Evolutionary conservation across 2,888 invertebrate species (phyloP).

Genomic region (Axea sp.): DNA sequence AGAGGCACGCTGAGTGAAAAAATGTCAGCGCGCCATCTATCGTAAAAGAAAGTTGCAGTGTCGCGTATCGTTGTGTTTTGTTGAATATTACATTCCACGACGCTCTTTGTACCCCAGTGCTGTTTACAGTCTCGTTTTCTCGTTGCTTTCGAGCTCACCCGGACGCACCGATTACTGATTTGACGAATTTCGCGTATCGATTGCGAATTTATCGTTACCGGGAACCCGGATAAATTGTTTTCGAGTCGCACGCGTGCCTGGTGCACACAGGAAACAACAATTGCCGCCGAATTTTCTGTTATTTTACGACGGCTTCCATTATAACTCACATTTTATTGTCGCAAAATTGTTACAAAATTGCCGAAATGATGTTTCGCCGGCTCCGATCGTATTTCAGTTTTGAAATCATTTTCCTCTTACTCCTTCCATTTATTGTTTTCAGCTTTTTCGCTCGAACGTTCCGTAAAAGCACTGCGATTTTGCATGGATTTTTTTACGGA

Average conservation of each 20-base stretch:
- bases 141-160: constrained; percentile 2
- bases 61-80: neutral
- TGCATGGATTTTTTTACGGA: too few species aligned
- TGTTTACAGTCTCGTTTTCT: constrained; percentile 2
- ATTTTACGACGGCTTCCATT: constrained; percentile 18
- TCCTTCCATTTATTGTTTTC: too few species aligned
- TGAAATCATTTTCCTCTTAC: too few species aligned
- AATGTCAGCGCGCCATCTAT: constrained; percentile 11
- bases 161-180: constrained; percentile 22
- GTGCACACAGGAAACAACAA: constrained; percentile 2
- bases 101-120: constrained; percentile 7
- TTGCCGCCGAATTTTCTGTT: constrained; percentile 21
- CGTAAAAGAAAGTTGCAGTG: constrained; percentile 19
- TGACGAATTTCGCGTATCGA: constrained; percentile 29
- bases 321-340: constrained; percentile 26
- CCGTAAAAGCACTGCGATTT: too few species aligned
- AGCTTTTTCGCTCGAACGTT: too few species aligned
- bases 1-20: constrained; percentile 15
- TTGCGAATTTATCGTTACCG: constrained; percentile 22
- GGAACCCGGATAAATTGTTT: constrained; percentile 13
- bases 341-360: constrained; percentile 18
- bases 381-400: too few species aligned
- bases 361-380: constrained; percentile 19
- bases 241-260: constrained; percentile 3
- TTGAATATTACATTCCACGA: constrained; percentile 16